Evolutionary conservation across 2,797 vertebrate species (phyloP), one percentile per base, ranked within the genome.

Genomic region (Cetoscarus ocellatus): DNA sequence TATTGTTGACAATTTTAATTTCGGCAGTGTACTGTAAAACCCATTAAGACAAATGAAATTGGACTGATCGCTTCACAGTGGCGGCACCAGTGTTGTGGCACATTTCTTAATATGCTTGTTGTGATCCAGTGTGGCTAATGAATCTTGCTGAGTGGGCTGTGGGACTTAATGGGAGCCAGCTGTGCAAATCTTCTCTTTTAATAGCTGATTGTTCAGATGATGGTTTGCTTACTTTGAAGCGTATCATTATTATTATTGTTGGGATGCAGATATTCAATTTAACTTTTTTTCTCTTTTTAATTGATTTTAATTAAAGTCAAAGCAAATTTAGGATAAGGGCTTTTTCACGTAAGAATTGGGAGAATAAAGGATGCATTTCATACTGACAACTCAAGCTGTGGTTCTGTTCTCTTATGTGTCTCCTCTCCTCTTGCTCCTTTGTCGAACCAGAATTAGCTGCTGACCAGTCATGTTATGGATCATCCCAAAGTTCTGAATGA

Each of bases 51-150:
- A 80, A 84, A 44, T 64, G 75, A 36, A 1, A 67, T 84, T 84
- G 51, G 64, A 77, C 50, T 57, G 63, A 77, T 70, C 78, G 70
- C 55, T 79, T 84, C 27, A 65, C 64, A 57, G 54, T 53, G 57
- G 61, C 72, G 57, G 75, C 71, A 70, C 78, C 63, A 76, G 34
- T 79, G 83, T 63, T 80, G 53, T 63, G 61, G 76, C 70, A 71
- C 64, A 74, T 71, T 76, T 69, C 67, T 83, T 86, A 71, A 86
- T 87, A 84, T 71, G 70, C 74, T 84, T 85, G 71, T 85, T 87
- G 84, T 82, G 85, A 81, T 86, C 76, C 73, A 87, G 67, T 74
- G 81, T 73, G 69, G 73, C 85, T 86, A 85, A 88, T 90, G 84
- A 86, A 74, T 89, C 80, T 82, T 73, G 67, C 81, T 70, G 85